Evolutionary conservation across 2,888 invertebrate genomes (phyloP).

Genomic region (Platycheirus albimanus): DNA sequence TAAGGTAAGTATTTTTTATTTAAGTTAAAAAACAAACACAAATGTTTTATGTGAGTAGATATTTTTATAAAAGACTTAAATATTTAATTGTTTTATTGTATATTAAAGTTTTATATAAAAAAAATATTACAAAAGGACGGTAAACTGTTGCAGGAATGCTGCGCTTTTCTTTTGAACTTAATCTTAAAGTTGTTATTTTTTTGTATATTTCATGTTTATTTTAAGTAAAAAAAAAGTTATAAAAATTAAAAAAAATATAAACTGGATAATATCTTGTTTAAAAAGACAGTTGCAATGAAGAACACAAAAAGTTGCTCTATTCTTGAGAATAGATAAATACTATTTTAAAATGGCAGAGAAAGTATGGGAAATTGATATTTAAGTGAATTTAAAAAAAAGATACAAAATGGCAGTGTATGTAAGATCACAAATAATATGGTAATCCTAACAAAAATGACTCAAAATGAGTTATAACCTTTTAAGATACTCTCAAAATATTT

Average conservation of each 20-base stretch:
- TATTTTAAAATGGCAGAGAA: no score
- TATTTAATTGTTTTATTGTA: slow-evolving; percentile 10
- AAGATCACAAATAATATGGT: no score
- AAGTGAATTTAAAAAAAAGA: no score
- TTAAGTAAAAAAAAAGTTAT: not conserved
- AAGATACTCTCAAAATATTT: no score
- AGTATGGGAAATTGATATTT: no score
- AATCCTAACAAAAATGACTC: no score
- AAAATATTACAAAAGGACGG: slow-evolving; percentile 74
- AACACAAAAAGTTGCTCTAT: no score
- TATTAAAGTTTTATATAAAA: slow-evolving; percentile 50
- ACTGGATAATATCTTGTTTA: not conserved
- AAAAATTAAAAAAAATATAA: not conserved
- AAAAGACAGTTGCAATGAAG: not conserved
- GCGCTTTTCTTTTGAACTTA: slow-evolving; percentile 43
- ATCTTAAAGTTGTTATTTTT: slow-evolving; percentile 12
- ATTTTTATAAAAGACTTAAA: slow-evolving; percentile 7
- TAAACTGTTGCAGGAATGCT: slow-evolving; percentile 71
- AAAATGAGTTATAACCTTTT: no score
- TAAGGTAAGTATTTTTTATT: no score
- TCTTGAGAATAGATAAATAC: no score
- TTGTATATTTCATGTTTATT: not conserved
- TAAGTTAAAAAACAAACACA: no score
- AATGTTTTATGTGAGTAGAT: slow-evolving; percentile 26
- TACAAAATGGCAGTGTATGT: no score